Evolutionary conservation across 2,797 vertebrate species (phyloP).

Genomic region (Characodon lateralis): DNA sequence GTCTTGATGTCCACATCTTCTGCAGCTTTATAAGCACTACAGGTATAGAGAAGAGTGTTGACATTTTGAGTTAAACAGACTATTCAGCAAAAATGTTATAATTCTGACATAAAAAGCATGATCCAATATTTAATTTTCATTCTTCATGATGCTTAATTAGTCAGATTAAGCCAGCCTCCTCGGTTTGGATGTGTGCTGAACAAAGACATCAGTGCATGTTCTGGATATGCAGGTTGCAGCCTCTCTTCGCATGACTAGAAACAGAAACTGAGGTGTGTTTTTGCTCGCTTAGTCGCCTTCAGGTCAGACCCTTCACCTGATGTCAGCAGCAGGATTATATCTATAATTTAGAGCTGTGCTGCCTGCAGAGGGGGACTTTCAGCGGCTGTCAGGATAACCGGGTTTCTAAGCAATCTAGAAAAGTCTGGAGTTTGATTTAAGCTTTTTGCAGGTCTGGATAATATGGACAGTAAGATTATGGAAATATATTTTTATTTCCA

Average conservation of each 20-base stretch:
- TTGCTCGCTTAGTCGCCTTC: conserved; percentile 9
- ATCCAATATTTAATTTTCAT: not conserved
- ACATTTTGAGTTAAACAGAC: not conserved
- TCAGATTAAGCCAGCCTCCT: not conserved
- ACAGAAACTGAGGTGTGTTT: conserved; percentile 15
- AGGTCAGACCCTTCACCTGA: conserved; percentile 37
- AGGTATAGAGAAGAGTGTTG: too few species aligned
- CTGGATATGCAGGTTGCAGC: not conserved
- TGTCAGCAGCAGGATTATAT: conserved; percentile 43
- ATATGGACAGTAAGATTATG: not conserved
- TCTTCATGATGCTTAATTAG: not conserved
- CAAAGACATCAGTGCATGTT: conserved; percentile 6
- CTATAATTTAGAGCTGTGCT: conserved; percentile 62
- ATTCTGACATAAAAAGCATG: too few species aligned
- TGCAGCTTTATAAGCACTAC: too few species aligned
- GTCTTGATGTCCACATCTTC: too few species aligned
- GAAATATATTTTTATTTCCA: not conserved
- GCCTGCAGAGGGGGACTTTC: conserved; percentile 20
- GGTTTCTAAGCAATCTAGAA: conserved; percentile 21
- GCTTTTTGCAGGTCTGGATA: too few species aligned
- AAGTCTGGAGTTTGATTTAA: not conserved
- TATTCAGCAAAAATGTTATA: not conserved
- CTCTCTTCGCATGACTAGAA: not conserved
- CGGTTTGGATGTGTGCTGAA: not conserved
- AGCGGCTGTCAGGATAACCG: conserved; percentile 45